phyloP scores from a whole-genome alignment of 1,140 invertebrate species.

The Panulirus ornatus region DNA sequence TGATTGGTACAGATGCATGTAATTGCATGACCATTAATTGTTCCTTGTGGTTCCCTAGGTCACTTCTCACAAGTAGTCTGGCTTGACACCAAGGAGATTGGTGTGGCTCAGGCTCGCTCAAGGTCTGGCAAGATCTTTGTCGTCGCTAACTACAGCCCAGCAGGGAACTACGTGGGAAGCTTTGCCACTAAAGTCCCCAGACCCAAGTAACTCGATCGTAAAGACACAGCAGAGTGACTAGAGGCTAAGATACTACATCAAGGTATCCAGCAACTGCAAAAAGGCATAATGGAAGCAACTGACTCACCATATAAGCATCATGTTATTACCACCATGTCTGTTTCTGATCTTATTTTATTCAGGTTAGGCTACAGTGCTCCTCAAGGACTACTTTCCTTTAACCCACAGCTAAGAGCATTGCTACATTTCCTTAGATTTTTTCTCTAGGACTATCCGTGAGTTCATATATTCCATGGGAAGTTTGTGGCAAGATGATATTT shows the following conservation, averaged over 20 bases:
- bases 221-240: background rate
- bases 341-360: too few relatives aligned
- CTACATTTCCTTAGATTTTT: too few relatives aligned
- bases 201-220: conserved; percentile 8
- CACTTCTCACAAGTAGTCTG: conserved; percentile 89
- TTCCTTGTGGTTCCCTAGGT: conserved; percentile 78
- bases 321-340: too few relatives aligned
- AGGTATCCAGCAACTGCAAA: background rate
- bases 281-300: background rate
- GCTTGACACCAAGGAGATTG: conserved; percentile 85
- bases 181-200: conserved; percentile 84
- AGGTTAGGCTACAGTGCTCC: too few relatives aligned
- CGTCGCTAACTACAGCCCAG: conserved; percentile 91
- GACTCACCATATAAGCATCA: too few relatives aligned
- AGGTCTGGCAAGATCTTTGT: conserved; percentile 86
- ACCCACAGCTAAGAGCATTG: too few relatives aligned
- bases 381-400: too few relatives aligned
- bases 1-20: too few relatives aligned
- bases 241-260: background rate
- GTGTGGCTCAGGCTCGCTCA: conserved; percentile 83
- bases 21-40: background rate
- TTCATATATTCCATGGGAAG: too few relatives aligned
- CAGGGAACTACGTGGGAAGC: conserved; percentile 87
- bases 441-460: too few relatives aligned
- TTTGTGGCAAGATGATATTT: too few relatives aligned